These are phyloP conservation scores for Numenius phaeopus DNA, from an alignment of 2,797 vertebrate genomes.

Conservation along the genomic window DNA sequence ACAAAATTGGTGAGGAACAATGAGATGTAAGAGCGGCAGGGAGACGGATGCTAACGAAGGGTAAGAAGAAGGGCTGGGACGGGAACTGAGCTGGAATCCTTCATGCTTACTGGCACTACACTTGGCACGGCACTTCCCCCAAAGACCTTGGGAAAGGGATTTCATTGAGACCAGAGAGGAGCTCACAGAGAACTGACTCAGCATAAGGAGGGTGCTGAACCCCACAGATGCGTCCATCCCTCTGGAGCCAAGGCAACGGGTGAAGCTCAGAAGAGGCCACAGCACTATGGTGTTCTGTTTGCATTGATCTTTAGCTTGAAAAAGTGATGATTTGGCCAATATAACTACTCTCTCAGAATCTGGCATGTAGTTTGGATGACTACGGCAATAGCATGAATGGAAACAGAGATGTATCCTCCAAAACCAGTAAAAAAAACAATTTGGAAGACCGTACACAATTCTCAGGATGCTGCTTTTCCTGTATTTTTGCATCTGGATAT, in stretches of 20 bases:
- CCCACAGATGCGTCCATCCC: not conserved
- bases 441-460: accelerated
- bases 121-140: not conserved
- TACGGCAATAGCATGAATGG: accelerated
- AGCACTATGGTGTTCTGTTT: not conserved
- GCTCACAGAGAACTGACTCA: not conserved
- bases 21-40: accelerated
- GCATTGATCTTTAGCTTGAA: not conserved
- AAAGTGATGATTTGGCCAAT: not conserved
- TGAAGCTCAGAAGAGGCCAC: not conserved
- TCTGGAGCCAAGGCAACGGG: not conserved
- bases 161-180: not conserved
- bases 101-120: not conserved
- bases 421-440: not conserved
- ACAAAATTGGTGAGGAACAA: not conserved
- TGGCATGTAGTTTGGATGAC: accelerated
- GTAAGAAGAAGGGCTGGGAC: not conserved
- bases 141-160: not conserved
- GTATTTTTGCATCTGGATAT: not conserved
- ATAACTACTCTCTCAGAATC: accelerated
- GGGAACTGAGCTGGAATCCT: not conserved
- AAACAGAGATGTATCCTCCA: not conserved
- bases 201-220: not conserved
- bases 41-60: accelerated
- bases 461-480: not conserved